Conservation (phyloP, 1,140 invertebrate genomes). For the Drosophila azteca region DNA sequence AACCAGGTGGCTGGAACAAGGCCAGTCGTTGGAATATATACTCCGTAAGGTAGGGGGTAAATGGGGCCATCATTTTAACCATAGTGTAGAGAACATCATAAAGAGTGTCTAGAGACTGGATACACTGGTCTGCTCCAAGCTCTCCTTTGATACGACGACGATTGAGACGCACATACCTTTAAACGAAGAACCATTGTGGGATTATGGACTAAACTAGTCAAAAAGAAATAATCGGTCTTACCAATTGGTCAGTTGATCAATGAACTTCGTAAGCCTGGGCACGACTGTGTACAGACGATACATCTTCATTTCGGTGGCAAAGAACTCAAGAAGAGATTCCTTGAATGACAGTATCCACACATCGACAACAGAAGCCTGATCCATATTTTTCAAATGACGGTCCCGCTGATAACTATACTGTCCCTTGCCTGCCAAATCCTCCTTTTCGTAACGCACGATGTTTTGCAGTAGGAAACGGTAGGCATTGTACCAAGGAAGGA, state of each 20-base stretch:
- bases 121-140: constrained; percentile 90
- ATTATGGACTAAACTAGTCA: neutral
- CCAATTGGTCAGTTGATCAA: constrained; percentile 99
- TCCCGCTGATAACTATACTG: constrained; percentile 88
- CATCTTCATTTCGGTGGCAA: constrained; percentile 96
- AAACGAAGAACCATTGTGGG: neutral
- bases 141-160: constrained; percentile 96
- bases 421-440: constrained; percentile 85
- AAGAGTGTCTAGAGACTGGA: constrained; percentile 93
- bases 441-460: constrained; percentile 91
- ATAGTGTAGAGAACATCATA: constrained; percentile 95
- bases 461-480: constrained; percentile 98
- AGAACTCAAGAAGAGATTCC: constrained; percentile 94
- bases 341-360: constrained; percentile 98
- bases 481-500: constrained; percentile 99
- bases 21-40: constrained; percentile 96
- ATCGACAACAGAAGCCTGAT: constrained; percentile 95
- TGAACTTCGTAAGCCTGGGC: constrained; percentile 96
- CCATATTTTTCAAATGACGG: constrained; percentile 71
- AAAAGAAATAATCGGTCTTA: constrained; percentile 6
- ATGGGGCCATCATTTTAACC: constrained; percentile 96
- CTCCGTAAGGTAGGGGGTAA: constrained; percentile 98
- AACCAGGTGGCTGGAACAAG: constrained; percentile 62
- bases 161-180: constrained; percentile 96
- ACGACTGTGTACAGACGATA: constrained; percentile 98